phyloP scores from a whole-genome alignment of 2,797 vertebrate species.

The Falco cherrug region DNA sequence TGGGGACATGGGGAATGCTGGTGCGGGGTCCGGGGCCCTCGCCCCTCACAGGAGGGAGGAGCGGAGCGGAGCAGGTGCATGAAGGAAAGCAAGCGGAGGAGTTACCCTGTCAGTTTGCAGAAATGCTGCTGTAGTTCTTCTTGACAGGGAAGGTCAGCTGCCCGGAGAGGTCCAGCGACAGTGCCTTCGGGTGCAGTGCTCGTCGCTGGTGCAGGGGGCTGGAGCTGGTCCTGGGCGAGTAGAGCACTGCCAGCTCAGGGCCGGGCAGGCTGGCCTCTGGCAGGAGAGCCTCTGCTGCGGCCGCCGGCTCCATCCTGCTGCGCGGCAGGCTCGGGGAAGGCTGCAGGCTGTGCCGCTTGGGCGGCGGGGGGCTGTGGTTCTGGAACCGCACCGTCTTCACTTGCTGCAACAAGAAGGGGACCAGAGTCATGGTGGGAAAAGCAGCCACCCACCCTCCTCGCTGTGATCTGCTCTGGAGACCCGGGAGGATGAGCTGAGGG shows the following conservation, averaged over 20 bases:
- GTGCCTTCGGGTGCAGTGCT: constrained; percentile 74
- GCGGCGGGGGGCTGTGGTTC: constrained; percentile 85
- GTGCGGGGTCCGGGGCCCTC: background rate
- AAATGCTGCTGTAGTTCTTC: constrained; percentile 75
- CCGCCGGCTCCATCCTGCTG: constrained; percentile 64
- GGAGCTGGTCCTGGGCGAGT: constrained; percentile 78
- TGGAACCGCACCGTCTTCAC: constrained; percentile 93
- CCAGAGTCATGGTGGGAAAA: background rate
- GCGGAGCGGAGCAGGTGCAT: background rate
- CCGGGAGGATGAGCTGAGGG: background rate
- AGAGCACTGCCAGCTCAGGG: constrained; percentile 77
- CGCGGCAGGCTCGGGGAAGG: constrained; percentile 57
- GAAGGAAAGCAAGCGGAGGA: constrained; percentile 11
- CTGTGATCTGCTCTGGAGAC: background rate
- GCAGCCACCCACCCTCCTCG: background rate
- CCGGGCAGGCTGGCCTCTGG: constrained; percentile 76
- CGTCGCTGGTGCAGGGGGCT: constrained; percentile 83
- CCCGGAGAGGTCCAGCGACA: constrained; percentile 67
- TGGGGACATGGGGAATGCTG: background rate
- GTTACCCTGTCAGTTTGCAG: constrained; percentile 62
- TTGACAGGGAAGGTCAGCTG: constrained; percentile 84
- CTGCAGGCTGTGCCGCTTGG: constrained; percentile 79
- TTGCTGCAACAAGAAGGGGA: constrained; percentile 77
- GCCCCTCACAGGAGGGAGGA: background rate
- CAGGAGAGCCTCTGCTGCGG: constrained; percentile 53